These are phyloP conservation scores for Stomorhina lunata DNA, from an alignment of 2,888 invertebrate genomes.

Conservation along the genomic window DNA sequence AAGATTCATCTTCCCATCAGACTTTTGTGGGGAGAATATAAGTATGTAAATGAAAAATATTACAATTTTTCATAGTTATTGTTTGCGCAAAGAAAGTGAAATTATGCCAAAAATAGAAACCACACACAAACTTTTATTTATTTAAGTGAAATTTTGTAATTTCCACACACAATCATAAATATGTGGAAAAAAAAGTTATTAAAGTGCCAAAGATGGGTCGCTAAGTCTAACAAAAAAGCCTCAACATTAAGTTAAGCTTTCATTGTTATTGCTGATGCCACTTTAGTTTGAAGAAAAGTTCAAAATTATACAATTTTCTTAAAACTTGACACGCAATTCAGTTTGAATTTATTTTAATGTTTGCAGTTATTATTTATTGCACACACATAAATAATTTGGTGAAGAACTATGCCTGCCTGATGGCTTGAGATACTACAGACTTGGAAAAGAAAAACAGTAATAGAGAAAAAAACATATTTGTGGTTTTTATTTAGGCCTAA, in stretches of 20 bases:
- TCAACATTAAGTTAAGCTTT: constrained; percentile 12
- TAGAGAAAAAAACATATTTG: too few relatives aligned
- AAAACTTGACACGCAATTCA: constrained; percentile 60
- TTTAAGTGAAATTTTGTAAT: constrained; percentile 55
- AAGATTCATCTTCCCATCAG: constrained; percentile 22
- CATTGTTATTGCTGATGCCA: neutral
- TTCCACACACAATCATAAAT: constrained; percentile 2
- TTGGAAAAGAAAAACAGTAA: constrained; percentile 40
- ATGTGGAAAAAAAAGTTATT: constrained; percentile 15
- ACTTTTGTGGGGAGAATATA: neutral
- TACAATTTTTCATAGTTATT: neutral
- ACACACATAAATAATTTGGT: constrained; percentile 19
- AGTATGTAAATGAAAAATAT: constrained; percentile 42
- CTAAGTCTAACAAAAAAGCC: neutral
- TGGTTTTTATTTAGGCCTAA: too few relatives aligned
- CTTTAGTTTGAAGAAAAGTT: constrained; percentile 42
- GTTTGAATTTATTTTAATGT: constrained; percentile 1
- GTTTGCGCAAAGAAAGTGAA: constrained; percentile 52
- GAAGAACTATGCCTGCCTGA: constrained; percentile 17
- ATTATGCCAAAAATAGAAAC: constrained; percentile 50
- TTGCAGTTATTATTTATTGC: constrained; percentile 13
- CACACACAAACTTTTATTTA: constrained; percentile 25
- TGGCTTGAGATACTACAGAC: constrained; percentile 36
- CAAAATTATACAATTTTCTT: constrained; percentile 60
- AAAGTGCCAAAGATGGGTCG: constrained; percentile 52